Percentiles rank a stretch among this genome's conserved stretches.
Evolutionary conservation across 2,797 vertebrate species (phyloP).

Genomic region (Thamnophis elegans): DNA sequence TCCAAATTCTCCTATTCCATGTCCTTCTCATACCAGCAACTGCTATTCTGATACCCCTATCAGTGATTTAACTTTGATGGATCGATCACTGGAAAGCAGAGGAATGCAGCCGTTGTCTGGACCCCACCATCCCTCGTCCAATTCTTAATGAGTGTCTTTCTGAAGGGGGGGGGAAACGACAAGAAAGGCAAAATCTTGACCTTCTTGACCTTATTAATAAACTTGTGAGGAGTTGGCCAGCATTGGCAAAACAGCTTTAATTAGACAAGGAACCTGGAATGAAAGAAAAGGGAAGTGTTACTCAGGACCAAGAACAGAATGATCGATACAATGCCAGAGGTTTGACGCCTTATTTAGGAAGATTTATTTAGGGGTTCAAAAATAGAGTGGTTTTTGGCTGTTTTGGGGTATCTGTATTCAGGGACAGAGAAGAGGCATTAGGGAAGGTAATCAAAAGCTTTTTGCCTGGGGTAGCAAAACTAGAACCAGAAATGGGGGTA

Average conservation of each 20-base stretch:
- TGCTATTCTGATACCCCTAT: not conserved
- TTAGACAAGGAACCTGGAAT: rapidly evolving
- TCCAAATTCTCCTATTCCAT: not conserved
- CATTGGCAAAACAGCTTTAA: not conserved
- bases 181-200: not conserved
- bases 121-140: not conserved
- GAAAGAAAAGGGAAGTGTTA: rapidly evolving
- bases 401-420: not conserved
- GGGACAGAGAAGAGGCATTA: not conserved
- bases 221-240: not conserved
- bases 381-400: not conserved
- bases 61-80: not conserved
- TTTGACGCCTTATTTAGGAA: too few relatives aligned
- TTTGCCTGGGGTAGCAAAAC: not conserved
- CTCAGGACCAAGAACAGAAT: not conserved
- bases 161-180: rapidly evolving
- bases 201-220: not conserved
- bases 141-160: not conserved
- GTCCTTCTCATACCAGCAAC: not conserved
- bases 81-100: not conserved
- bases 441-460: not conserved
- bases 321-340: not conserved
- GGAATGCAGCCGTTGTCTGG: not conserved
- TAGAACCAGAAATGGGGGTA: not conserved
- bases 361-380: not conserved